These are phyloP conservation scores for Falco berigora DNA, from an alignment of 2,797 vertebrate species.

Conservation along the genomic window DNA sequence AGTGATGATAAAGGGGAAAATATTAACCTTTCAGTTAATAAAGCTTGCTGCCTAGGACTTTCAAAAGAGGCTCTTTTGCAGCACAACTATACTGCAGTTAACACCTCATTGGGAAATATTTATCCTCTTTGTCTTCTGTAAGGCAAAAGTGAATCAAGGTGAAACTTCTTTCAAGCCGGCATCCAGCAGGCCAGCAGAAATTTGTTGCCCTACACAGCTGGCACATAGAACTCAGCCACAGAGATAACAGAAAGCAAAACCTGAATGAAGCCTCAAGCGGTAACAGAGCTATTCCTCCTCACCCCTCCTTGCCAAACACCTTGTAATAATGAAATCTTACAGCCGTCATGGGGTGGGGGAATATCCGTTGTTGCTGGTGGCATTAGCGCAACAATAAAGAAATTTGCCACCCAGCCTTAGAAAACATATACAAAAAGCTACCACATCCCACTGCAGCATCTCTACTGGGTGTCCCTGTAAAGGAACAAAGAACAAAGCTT, in stretches of 20 bases:
- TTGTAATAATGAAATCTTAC: not conserved
- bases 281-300: not conserved
- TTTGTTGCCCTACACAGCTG: not conserved
- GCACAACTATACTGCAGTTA: not conserved
- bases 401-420: not conserved
- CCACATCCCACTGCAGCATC: not conserved
- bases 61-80: not conserved
- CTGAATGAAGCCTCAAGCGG: not conserved
- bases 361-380: not conserved
- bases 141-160: not conserved
- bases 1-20: not conserved
- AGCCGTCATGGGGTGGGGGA: not conserved
- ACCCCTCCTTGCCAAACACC: not conserved
- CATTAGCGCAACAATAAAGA: not conserved
- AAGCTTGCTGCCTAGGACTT: not conserved
- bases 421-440: not conserved
- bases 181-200: not conserved
- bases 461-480: not conserved
- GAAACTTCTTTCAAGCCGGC: not conserved
- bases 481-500: not conserved
- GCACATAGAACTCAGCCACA: not conserved
- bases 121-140: not conserved
- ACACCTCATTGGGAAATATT: not conserved
- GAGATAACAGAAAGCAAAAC: not conserved
- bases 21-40: not conserved